A percentile compares a stretch with the other conserved stretches of the same genome.
These are phyloP conservation scores for Anser brachyrhynchus DNA, from an alignment of 2,113 vertebrate genomes.

Conservation along the genomic window DNA sequence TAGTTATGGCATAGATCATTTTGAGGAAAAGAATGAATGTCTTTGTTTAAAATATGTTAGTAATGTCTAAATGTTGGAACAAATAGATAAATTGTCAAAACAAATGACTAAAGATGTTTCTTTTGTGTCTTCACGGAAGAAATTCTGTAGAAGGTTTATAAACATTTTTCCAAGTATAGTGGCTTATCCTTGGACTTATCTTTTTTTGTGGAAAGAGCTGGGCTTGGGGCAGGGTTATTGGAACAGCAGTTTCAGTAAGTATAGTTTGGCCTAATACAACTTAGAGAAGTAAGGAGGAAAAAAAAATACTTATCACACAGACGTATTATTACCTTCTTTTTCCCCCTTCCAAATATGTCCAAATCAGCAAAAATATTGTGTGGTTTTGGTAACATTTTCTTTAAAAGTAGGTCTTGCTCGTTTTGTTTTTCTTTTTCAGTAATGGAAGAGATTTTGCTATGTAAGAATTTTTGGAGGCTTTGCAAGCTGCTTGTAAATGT, in stretches of 20 bases:
- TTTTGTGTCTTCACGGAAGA: background rate
- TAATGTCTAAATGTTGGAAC: background rate
- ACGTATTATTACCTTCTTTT: background rate
- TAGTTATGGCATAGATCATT: background rate
- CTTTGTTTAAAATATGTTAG: background rate
- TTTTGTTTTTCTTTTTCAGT: background rate
- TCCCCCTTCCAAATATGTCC: background rate
- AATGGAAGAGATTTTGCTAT: background rate
- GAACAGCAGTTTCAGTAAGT: background rate
- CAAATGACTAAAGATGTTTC: background rate
- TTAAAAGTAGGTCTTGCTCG: background rate
- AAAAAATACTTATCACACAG: background rate
- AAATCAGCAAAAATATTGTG: background rate
- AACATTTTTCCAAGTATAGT: background rate
- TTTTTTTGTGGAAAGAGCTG: constrained; percentile 7
- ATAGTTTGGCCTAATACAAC: background rate
- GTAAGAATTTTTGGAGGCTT: background rate
- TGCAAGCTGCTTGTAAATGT: background rate
- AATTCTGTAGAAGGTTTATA: background rate
- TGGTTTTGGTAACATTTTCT: background rate
- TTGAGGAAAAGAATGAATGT: background rate
- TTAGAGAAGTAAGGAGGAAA: background rate
- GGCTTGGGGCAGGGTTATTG: background rate
- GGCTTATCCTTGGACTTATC: background rate
- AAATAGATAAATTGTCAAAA: background rate